Base-by-base conservation (phyloP, 2,113 vertebrate species). In the Mastomys natalensis region DNA sequence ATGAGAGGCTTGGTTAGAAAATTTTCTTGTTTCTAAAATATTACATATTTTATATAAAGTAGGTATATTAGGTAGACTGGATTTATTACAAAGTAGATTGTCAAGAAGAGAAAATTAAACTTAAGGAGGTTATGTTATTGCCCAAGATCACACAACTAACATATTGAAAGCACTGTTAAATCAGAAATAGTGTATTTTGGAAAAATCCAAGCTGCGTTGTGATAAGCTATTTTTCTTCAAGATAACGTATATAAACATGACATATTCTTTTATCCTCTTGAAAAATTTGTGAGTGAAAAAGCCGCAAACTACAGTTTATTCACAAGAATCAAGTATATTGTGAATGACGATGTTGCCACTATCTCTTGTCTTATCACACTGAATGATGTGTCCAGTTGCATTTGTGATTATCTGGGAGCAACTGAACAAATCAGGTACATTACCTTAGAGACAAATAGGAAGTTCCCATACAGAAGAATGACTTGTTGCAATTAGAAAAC, bases 51-150 rank as follows among this genome's bases (percentile, higher is more conserved):
- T 81, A 94, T 62, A 9, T 5, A 93, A 89, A 93, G 90, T 97
- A 94, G 89, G 80, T 84, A 15, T 92, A 87, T 70, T 40, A 87
- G n/a, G 37, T 85, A 87, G 26, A 88, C 87, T 48, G 48, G 93
- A 92, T 40, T 80, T 87, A 92, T 82, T 88, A 62, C 55, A 90
- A 95, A 92, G 85, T 93, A 22, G 15, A 90, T 26, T 97, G 58
- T 91, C 64, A 93, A 85, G 26, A 91, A 84, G 78, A 53, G 45
- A 90, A 82, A 95, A 55, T 84, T 93, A 93, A 96, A 77, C 3
- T 34, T 74, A 80, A 17, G 72, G 11, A 93, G 60, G 84, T 95
- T 90, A 80, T 88, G 29, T 92, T 62, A 90, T 17, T 62, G 89
- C 9, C 6, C 26, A 93, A 94, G 26, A 29, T 70, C 68, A 94